A percentile compares a stretch with the other conserved stretches of the same genome.
Evolutionary conservation across 2,113 vertebrate species (phyloP).

Genomic region (Sinocyclocheilus anophthalmus): DNA sequence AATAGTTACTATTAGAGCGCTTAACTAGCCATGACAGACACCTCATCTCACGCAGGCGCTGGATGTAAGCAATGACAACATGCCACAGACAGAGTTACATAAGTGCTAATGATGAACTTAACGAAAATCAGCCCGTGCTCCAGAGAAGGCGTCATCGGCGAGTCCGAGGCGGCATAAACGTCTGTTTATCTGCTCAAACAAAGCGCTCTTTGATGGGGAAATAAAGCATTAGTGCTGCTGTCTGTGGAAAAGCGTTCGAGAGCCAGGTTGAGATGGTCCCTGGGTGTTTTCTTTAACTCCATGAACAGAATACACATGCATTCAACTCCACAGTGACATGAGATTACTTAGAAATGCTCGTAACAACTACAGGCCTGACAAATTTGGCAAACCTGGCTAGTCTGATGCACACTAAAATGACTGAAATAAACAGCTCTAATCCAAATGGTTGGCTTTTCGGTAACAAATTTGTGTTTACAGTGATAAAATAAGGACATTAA

Average conservation of each 20-base stretch:
- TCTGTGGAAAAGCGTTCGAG: conserved; percentile 1
- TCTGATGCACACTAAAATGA: not conserved
- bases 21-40: conserved; percentile 51
- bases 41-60: conserved; percentile 15
- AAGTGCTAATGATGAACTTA: conserved; percentile 64
- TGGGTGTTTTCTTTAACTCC: not conserved
- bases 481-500: not conserved
- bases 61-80: conserved; percentile 63
- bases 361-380: not conserved
- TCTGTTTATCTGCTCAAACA: conserved; percentile 22
- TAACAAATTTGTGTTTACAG: not conserved
- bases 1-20: conserved; percentile 15
- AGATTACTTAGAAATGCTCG: not conserved
- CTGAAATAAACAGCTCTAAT: not conserved
- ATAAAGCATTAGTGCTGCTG: not conserved
- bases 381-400: not conserved
- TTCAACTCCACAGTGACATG: not conserved
- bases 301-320: conserved; percentile 19
- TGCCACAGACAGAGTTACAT: conserved; percentile 62
- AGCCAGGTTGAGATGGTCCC: not conserved
- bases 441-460: not conserved
- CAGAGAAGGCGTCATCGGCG: not conserved
- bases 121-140: not conserved
- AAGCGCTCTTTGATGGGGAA: not conserved
- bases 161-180: not conserved